A percentile compares a stretch with the other conserved stretches of the same genome.
Evolutionary conservation across 2,888 invertebrate species (phyloP).

Genomic region (Troides helena): DNA sequence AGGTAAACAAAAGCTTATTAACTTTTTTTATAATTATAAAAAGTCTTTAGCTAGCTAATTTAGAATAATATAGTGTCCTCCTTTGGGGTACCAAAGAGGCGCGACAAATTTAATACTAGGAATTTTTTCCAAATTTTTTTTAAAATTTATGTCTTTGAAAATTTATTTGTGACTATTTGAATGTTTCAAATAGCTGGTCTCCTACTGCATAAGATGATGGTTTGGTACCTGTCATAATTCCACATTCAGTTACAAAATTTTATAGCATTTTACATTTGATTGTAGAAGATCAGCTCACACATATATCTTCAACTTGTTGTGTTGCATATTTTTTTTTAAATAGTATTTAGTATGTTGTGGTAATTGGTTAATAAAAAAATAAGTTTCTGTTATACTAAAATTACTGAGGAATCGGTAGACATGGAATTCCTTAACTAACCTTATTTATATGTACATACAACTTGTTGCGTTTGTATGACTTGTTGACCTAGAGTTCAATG

Average conservation of each 20-base stretch:
- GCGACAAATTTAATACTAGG: constrained; percentile 53
- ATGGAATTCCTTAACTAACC: background rate
- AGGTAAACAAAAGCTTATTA: constrained; percentile 77
- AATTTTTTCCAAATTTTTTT: constrained; percentile 65
- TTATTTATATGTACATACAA: background rate
- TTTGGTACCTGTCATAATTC: constrained; percentile 37
- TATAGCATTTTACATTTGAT: constrained; percentile 22
- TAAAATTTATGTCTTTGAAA: constrained; percentile 40
- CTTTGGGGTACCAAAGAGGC: constrained; percentile 40
- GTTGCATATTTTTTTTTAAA: constrained; percentile 1
- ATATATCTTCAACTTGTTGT: constrained; percentile 35
- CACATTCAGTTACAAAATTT: constrained; percentile 40
- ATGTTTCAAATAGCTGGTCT: constrained; percentile 73
- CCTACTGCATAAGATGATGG: constrained; percentile 45
- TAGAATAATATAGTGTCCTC: constrained; percentile 42
- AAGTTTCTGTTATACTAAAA: background rate
- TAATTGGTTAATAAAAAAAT: constrained; percentile 1
- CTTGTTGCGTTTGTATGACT: constrained; percentile 18
- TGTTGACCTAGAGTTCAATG: constrained; percentile 16
- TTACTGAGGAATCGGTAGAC: background rate
- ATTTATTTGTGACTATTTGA: constrained; percentile 76
- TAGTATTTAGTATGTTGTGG: constrained; percentile 10
- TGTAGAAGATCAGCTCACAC: constrained; percentile 60
- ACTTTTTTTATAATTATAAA: constrained; percentile 47
- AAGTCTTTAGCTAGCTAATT: constrained; percentile 39